Evolutionary conservation across 1,140 invertebrate species (phyloP), one percentile per base, ranked within the genome.

Genomic region (Orchestia grillus): DNA sequence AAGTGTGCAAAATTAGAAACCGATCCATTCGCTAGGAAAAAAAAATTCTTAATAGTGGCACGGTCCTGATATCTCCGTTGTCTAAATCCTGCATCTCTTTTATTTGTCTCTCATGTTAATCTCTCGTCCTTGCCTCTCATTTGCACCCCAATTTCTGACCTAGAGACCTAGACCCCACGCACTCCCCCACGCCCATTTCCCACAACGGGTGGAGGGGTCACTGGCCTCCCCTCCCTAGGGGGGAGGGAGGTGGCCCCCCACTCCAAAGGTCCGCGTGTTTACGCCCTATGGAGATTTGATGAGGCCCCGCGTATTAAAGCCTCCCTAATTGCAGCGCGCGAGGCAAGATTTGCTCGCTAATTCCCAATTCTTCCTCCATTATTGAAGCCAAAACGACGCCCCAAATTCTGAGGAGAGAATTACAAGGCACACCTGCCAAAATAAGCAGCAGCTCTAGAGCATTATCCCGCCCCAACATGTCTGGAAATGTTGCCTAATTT

Each of bases 281-380:
- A 91, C 88, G 44, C 44, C 4, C 41, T 91, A 91, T 91, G 88
- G 88, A 91, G 44, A 91, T 91, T 91, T 91, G 88, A 91, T 91
- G 88, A 91, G 88, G 19, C 41, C 41, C 41, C 41, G 3, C 88
- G 42, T 19, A 91, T 91, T 91, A 91, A 6, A 11, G 88, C 41
- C 42, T 42, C 88, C 88, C 88, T 91, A 91, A 91, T 91, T 91
- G 88, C 88, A 4, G 41, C 44, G 15, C 44, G 28, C 41, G 41
- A 44, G 88, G 41, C 28, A 42, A 91, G 88, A 91, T 91, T 91
- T 91, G 88, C 88, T 91, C 44, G 88, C 88, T 91, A 91, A 91
- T 91, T 91, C 41, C 4, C 6, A 91, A 91, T 91, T 91, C 41
- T 91, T 41, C 88, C 88, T 91, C 28, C 88, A 44, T 91, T 91